These are phyloP conservation scores for Actenoides hombroni DNA, from an alignment of 2,113 vertebrate genomes.

Conservation along the genomic window DNA sequence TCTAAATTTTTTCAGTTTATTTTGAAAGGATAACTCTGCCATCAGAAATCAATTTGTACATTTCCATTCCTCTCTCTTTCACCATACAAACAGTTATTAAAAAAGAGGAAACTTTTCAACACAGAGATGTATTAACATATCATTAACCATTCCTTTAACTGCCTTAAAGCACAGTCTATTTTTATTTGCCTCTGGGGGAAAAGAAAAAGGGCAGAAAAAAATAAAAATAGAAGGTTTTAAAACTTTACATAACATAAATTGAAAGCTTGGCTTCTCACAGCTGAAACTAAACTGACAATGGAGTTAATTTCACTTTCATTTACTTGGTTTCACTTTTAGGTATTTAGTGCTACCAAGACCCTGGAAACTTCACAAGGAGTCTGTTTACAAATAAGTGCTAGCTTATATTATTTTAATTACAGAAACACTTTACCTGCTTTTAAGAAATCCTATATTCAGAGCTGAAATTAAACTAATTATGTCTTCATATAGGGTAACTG, in stretches of 20 bases:
- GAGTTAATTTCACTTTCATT: conserved; percentile 39
- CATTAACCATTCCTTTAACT: conserved; percentile 44
- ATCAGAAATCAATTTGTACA: not conserved
- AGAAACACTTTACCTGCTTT: not conserved
- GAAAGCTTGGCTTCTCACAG: conserved; percentile 12
- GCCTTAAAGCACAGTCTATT: not conserved
- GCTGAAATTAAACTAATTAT: not conserved
- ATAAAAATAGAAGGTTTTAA: not conserved
- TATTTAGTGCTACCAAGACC: not conserved
- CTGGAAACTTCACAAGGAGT: not conserved
- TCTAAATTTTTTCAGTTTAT: not conserved
- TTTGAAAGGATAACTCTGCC: not conserved
- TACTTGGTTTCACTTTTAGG: conserved; percentile 23
- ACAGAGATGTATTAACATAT: not conserved
- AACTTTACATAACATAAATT: not conserved
- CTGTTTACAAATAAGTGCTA: not conserved
- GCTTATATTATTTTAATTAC: not conserved
- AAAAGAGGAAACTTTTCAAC: conserved; percentile 22
- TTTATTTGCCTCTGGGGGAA: conserved; percentile 1
- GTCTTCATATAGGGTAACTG: not conserved
- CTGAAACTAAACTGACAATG: not conserved
- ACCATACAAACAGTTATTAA: not conserved
- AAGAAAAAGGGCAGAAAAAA: not conserved
- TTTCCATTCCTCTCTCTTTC: not conserved
- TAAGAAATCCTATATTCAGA: not conserved